phyloP scores from a whole-genome alignment of 1,140 invertebrate genomes.

The Lepidurus arcticus region DNA sequence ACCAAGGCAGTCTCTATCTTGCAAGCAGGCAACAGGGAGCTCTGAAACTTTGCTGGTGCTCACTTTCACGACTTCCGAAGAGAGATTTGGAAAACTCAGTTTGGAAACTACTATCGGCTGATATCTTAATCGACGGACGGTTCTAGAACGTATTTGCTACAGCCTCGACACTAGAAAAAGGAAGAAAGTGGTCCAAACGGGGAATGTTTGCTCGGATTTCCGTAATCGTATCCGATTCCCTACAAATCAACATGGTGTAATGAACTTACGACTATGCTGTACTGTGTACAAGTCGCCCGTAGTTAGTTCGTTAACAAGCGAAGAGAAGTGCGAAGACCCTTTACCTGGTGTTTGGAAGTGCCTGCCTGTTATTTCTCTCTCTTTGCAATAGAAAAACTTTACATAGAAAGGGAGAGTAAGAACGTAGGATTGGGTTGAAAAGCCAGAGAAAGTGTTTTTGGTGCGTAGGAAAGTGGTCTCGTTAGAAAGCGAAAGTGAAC shows the following conservation, averaged over 20 bases:
- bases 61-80: neutral
- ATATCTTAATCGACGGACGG: too few species aligned
- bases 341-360: neutral
- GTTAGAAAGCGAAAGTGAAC: constrained; percentile 10
- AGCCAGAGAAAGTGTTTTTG: neutral
- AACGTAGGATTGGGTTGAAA: neutral
- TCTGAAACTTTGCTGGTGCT: neutral
- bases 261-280: neutral
- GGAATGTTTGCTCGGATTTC: neutral
- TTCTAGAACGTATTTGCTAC: too few species aligned
- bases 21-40: neutral
- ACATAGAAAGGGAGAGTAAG: neutral
- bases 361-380: neutral
- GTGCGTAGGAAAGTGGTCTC: neutral
- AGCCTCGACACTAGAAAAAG: neutral
- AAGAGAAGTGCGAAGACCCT: neutral
- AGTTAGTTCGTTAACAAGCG: neutral
- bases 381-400: neutral
- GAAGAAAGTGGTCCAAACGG: neutral
- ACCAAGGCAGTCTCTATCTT: constrained; percentile 1
- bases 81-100: neutral
- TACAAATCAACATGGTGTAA: neutral
- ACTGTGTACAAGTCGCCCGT: neutral
- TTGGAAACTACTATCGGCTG: neutral
- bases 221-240: neutral